A percentile compares a stretch with the other conserved stretches of the same genome.
Conservation (phyloP, 1,140 invertebrate genomes). For the Zophobas morio region DNA sequence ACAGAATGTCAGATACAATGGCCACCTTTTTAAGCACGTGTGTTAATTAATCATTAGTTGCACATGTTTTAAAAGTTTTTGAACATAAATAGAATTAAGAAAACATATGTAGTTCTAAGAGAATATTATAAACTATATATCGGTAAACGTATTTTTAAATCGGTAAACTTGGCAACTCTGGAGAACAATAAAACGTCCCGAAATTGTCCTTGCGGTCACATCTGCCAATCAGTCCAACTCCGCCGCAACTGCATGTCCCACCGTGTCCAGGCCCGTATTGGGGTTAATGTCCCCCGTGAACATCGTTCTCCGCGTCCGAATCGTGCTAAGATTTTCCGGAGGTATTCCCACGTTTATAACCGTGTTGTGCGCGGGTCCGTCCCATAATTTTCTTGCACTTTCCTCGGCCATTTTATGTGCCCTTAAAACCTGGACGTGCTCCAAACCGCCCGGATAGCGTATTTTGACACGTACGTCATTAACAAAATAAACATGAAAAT, state of each 20-base stretch:
- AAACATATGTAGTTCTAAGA: too few relatives aligned
- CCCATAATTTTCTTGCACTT: constrained; percentile 27
- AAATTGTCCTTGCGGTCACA: background rate
- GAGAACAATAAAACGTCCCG: too few relatives aligned
- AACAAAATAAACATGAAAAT: constrained; percentile 38
- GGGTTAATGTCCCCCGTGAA: too few relatives aligned
- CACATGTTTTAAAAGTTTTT: too few relatives aligned
- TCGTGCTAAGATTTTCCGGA: constrained; percentile 1
- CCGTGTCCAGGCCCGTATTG: background rate
- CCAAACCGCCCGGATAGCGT: constrained; percentile 17
- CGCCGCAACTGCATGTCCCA: background rate
- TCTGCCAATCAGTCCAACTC: background rate
- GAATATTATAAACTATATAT: too few relatives aligned
- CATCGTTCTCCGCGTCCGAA: background rate
- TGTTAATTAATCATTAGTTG: too few relatives aligned
- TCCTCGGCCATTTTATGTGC: constrained; percentile 32
- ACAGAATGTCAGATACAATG: too few relatives aligned
- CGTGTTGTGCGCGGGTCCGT: constrained; percentile 15
- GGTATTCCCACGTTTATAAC: background rate
- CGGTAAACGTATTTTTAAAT: too few relatives aligned
- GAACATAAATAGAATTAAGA: too few relatives aligned
- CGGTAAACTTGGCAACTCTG: too few relatives aligned
- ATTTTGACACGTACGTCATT: constrained; percentile 36
- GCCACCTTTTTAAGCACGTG: too few relatives aligned
- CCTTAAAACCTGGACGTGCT: constrained; percentile 35